Evolutionary conservation across 2,797 vertebrate genomes (phyloP).

Genomic region (Oreochromis mossambicus): DNA sequence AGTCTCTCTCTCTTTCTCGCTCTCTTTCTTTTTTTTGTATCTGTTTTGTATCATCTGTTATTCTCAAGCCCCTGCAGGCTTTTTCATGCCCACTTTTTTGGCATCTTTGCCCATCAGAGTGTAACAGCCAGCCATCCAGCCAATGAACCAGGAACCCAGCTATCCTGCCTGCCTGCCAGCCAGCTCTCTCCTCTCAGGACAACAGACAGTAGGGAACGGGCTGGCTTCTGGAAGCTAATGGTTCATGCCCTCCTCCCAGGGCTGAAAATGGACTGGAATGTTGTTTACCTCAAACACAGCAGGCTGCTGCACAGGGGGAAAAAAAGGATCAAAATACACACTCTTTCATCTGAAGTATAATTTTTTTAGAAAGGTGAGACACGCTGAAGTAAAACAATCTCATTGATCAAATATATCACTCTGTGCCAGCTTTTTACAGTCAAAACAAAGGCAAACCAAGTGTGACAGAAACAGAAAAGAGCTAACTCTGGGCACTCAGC

Average conservation of each 20-base stretch:
- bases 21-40: neutral
- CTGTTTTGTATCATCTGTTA: slow-evolving; percentile 21
- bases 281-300: slow-evolving; percentile 67
- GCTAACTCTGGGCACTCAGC: neutral
- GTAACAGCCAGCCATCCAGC: slow-evolving; percentile 49
- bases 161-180: slow-evolving; percentile 14
- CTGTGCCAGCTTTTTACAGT: neutral
- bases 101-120: slow-evolving; percentile 45
- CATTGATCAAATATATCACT: slow-evolving; percentile 9
- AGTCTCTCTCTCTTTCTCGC: neutral
- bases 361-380: slow-evolving; percentile 9
- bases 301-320: neutral
- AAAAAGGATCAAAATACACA: slow-evolving; percentile 37
- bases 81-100: slow-evolving; percentile 40
- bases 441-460: slow-evolving; percentile 1
- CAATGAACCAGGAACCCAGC: slow-evolving; percentile 47
- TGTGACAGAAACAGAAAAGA: neutral
- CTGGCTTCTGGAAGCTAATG: slow-evolving; percentile 55
- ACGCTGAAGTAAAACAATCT: slow-evolving; percentile 17
- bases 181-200: slow-evolving; percentile 39
- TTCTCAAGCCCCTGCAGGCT: slow-evolving; percentile 26
- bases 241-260: slow-evolving; percentile 59
- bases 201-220: slow-evolving; percentile 37
- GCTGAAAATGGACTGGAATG: slow-evolving; percentile 63
- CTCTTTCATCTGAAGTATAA: slow-evolving; percentile 10